These are phyloP conservation scores for Martes martes DNA, from an alignment of 2,113 vertebrate genomes.

Conservation along the genomic window DNA sequence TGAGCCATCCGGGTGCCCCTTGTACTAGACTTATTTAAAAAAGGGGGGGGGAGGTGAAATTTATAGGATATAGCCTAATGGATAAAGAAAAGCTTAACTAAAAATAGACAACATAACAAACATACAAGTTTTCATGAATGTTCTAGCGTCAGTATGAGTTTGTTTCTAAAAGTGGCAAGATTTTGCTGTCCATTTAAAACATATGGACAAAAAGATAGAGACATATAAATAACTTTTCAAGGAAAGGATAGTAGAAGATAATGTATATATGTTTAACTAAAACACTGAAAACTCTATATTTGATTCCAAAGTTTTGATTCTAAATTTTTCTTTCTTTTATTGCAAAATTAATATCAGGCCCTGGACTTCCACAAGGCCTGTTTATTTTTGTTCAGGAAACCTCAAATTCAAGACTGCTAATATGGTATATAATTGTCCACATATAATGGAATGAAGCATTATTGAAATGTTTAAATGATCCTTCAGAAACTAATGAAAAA, in stretches of 20 bases:
- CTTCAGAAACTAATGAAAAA: background rate
- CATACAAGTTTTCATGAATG: background rate
- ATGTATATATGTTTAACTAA: background rate
- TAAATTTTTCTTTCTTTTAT: background rate
- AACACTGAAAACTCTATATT: background rate
- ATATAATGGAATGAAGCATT: background rate
- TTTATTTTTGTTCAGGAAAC: constrained; percentile 42
- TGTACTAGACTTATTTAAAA: background rate
- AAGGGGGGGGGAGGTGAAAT: background rate
- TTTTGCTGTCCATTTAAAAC: background rate
- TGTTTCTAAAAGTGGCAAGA: background rate
- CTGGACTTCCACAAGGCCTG: background rate
- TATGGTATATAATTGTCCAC: background rate
- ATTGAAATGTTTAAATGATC: background rate
- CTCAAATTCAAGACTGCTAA: background rate
- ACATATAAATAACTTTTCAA: background rate
- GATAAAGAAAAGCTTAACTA: background rate
- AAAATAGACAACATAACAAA: background rate
- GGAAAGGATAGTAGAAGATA: background rate
- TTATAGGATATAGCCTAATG: background rate
- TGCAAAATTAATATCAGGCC: background rate
- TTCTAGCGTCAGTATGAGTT: background rate
- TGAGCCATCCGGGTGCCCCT: too few relatives aligned
- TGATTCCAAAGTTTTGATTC: background rate
- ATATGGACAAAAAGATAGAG: background rate